phyloP scores from a whole-genome alignment of 2,888 invertebrate species.

The Nomada hirtipes region DNA sequence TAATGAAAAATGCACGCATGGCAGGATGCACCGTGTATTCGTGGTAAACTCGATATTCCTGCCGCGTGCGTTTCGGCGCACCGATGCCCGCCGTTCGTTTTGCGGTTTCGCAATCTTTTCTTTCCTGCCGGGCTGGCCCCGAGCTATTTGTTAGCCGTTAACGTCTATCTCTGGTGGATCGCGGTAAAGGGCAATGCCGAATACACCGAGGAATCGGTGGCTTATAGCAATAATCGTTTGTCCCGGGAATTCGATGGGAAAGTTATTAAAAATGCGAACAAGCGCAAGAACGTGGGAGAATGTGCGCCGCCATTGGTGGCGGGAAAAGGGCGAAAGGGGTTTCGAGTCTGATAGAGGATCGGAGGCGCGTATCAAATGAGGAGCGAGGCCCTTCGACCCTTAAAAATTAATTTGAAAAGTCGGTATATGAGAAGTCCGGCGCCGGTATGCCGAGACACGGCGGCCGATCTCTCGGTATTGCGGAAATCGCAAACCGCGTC shows the following conservation, averaged over 20 bases:
- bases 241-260: no score
- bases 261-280: no score
- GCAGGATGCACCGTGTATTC: slow-evolving; percentile 46
- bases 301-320: background rate
- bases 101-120: slow-evolving; percentile 35
- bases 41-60: slow-evolving; percentile 45
- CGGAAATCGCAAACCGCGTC: slow-evolving; percentile 62
- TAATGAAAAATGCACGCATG: slow-evolving; percentile 77
- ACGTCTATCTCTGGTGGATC: no score
- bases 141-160: background rate
- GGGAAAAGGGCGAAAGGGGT: background rate
- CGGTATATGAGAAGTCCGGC: slow-evolving; percentile 64
- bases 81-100: slow-evolving; percentile 11
- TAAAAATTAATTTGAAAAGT: slow-evolving; percentile 81
- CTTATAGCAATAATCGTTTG: no score
- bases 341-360: slow-evolving; percentile 56
- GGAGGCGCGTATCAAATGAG: slow-evolving; percentile 47
- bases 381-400: slow-evolving; percentile 67
- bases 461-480: slow-evolving; percentile 58
- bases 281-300: background rate
- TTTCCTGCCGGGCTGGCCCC: background rate
- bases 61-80: slow-evolving; percentile 27
- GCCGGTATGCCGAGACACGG: slow-evolving; percentile 10
- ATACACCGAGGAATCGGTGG: background rate
- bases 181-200: no score